These are phyloP conservation scores for Sinocyclocheilus grahami DNA, from an alignment of 2,113 vertebrate species.

Conservation along the genomic window DNA sequence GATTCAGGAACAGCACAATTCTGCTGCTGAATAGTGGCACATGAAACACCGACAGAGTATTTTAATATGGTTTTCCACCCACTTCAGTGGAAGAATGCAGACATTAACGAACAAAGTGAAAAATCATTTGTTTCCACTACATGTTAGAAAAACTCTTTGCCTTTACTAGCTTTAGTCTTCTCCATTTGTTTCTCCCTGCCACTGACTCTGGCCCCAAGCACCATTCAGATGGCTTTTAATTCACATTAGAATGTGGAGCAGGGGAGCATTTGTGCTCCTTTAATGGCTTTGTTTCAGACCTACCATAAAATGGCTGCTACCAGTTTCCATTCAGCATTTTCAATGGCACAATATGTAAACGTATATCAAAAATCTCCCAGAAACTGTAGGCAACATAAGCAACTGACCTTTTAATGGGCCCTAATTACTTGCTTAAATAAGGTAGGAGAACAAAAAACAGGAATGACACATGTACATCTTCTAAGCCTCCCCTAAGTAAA, in stretches of 20 bases:
- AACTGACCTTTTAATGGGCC: not conserved
- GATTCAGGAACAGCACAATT: not conserved
- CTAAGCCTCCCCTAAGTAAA: not conserved
- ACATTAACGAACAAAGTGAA: not conserved
- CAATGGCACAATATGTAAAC: not conserved
- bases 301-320: not conserved
- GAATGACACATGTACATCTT: not conserved
- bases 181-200: not conserved
- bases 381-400: not conserved
- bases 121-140: not conserved
- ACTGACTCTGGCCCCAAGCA: not conserved
- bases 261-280: slow-evolving; percentile 25
- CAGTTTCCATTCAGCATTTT: not conserved
- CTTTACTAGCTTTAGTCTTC: not conserved
- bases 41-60: not conserved
- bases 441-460: not conserved
- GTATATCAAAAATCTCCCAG: not conserved
- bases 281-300: slow-evolving; percentile 13
- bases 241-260: slow-evolving; percentile 12
- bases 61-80: not conserved
- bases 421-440: no score
- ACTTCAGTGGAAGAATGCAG: not conserved
- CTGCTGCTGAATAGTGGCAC: not conserved
- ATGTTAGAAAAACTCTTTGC: slow-evolving; percentile 1
- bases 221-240: slow-evolving; percentile 36